Evolutionary conservation across 2,888 invertebrate genomes (phyloP), one percentile per base, ranked within the genome.

Genomic region (Trypoxylon attenuatum): DNA sequence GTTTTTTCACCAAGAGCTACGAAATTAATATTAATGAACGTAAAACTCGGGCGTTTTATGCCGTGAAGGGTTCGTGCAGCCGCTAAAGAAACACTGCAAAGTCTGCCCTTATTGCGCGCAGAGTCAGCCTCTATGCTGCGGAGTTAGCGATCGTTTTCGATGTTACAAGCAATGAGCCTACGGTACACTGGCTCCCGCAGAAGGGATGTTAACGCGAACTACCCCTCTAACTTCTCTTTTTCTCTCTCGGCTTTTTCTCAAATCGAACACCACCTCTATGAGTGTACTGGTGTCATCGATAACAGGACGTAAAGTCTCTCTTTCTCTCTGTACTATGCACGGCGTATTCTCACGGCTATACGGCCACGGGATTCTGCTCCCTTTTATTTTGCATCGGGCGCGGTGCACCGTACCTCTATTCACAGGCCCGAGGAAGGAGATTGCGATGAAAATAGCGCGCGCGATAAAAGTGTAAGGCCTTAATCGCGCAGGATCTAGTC

Each of bases 21-120:
- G 60, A 65, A 60, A 70, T 70, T 69, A 70, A 70, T 70, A 70
- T 70, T 69, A 70, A 70, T 69, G 70, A 69, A 51, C 64, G 43
- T 47, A 61, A 70, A 61, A 69, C 64, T 57, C 50, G 49, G 52
- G 13, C 59, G 69, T 55, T 64, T 59, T 55, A 53, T 57, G 33
- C 39, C 45, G 43, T 25, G 56, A 45, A 53, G 57, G 51, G 53
- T 43, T 38, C 15, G 23, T 13, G 15, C 29, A 38, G 8, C 22
- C 23, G 45, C 22, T 49, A 45, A 53, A 60, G 68, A 55, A 55
- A 16, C 52, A 25, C 45, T 41, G 54, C 59, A 60, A 47, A 50
- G 52, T 29, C 57, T 41, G 21, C 19, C 54, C 19, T 65, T 65
- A 51, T 55, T 5, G 49, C 16, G 33, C n/a, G 60, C 41, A 50